These are phyloP conservation scores for Drosophila cracens DNA, from an alignment of 2,888 invertebrate genomes.

Conservation along the genomic window DNA sequence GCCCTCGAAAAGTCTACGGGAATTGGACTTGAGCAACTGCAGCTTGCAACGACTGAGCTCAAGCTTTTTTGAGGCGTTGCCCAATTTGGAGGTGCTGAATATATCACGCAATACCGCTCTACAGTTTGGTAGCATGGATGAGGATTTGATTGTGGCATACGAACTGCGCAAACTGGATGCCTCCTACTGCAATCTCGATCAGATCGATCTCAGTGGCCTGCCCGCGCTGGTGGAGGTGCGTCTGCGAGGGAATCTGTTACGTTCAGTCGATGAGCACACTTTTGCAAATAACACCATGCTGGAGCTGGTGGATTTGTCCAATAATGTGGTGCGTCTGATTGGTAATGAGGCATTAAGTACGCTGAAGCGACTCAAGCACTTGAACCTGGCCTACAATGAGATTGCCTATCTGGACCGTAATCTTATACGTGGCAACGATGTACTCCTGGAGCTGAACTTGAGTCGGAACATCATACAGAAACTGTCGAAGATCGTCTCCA, in stretches of 20 bases:
- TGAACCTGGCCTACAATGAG: conserved; percentile 90
- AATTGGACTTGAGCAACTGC: conserved; percentile 87
- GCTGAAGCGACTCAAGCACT: conserved; percentile 86
- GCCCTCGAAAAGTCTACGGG: conserved; percentile 86
- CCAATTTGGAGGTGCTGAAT: conserved; percentile 87
- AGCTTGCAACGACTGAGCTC: conserved; percentile 86
- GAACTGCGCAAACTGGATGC: conserved; percentile 87
- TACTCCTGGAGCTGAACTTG: conserved; percentile 87
- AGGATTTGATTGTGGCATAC: conserved; percentile 85
- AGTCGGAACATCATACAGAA: conserved; percentile 88
- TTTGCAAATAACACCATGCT: conserved; percentile 88
- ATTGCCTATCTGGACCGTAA: conserved; percentile 87
- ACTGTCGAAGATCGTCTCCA: conserved; percentile 87
- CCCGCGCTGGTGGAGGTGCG: conserved; percentile 87
- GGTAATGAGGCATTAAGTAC: conserved; percentile 88
- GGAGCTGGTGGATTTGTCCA: conserved; percentile 88
- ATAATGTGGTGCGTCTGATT: conserved; percentile 88
- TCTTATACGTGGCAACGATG: conserved; percentile 87
- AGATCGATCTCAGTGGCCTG: conserved; percentile 87
- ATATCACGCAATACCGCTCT: conserved; percentile 88
- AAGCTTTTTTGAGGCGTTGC: conserved; percentile 87
- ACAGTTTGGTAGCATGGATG: conserved; percentile 82
- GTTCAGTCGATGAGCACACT: conserved; percentile 86
- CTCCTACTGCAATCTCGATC: conserved; percentile 88
- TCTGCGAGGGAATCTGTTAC: conserved; percentile 88